Evolutionary conservation across 2,888 invertebrate genomes (phyloP).

Genomic region (Brachypalpus laphriformis): DNA sequence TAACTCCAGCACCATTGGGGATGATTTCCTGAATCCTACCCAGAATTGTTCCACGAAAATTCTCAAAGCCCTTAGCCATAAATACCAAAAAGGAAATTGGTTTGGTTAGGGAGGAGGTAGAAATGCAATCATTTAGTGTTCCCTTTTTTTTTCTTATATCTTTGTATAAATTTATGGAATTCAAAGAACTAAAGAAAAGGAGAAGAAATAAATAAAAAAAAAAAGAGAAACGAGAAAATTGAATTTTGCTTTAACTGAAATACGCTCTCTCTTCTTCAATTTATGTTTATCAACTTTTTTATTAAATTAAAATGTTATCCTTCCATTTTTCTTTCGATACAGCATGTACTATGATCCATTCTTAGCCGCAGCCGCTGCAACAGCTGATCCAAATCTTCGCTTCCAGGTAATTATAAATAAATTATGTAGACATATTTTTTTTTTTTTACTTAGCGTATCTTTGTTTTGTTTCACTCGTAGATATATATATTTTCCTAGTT

Average conservation of each 20-base stretch:
- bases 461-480: constrained; percentile 53
- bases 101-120: constrained; percentile 38
- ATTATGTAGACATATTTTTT: constrained; percentile 5
- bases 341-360: constrained; percentile 98
- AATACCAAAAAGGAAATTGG: not conserved
- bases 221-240: constrained; percentile 39
- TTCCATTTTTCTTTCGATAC: constrained; percentile 74
- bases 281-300: not conserved
- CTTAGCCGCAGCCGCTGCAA: constrained; percentile 93
- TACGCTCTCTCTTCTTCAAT: constrained; percentile 24
- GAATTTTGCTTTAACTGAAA: constrained; percentile 70
- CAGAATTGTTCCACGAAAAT: not conserved
- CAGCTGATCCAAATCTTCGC: constrained; percentile 93
- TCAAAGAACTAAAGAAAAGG: not conserved
- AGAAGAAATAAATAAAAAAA: constrained; percentile 5
- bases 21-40: not conserved
- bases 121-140: constrained; percentile 69
- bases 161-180: constrained; percentile 11
- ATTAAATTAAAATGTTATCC: constrained; percentile 46
- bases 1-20: not conserved
- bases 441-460: constrained; percentile 44
- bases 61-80: not conserved
- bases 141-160: constrained; percentile 1
- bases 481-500: constrained; percentile 35
- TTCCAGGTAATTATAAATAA: constrained; percentile 88